These are phyloP conservation scores for Paelopatides confundens DNA, from an alignment of 53 echinoderm and acorn worm genomes.

Conservation along the genomic window DNA sequence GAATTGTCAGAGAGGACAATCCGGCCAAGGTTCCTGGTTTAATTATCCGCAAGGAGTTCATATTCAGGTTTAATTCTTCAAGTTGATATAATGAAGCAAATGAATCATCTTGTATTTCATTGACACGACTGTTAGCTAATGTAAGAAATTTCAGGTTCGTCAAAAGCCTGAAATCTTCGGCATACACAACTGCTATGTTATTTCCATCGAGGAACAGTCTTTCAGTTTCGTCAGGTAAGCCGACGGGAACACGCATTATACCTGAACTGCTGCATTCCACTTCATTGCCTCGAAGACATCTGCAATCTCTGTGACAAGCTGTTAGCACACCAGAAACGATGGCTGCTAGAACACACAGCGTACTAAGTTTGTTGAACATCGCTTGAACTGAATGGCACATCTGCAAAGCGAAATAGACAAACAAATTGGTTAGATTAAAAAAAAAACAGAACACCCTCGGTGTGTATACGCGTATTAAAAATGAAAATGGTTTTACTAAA, in stretches of 20 bases:
- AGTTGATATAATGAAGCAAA: slow-evolving; percentile 1
- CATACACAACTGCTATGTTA: slow-evolving; percentile 18
- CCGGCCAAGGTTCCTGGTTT: background rate
- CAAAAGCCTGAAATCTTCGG: slow-evolving; percentile 20
- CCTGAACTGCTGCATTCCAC: slow-evolving; percentile 38
- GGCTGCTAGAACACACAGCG: background rate
- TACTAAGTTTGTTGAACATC: background rate
- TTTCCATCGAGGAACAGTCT: slow-evolving; percentile 24
- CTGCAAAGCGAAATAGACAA: too few relatives aligned
- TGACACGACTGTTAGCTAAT: slow-evolving; percentile 30
- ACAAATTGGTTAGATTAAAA: too few relatives aligned
- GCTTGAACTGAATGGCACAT: background rate
- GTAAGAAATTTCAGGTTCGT: slow-evolving; percentile 20
- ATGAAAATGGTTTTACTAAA: too few relatives aligned
- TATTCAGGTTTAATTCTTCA: slow-evolving; percentile 14
- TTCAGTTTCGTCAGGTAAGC: slow-evolving; percentile 20
- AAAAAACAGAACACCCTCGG: too few relatives aligned
- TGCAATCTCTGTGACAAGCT: slow-evolving; percentile 19
- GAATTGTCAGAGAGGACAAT: background rate
- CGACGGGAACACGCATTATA: slow-evolving; percentile 13
- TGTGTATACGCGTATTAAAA: too few relatives aligned
- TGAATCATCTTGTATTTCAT: slow-evolving; percentile 18
- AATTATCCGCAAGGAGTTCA: slow-evolving; percentile 16
- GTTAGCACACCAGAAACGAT: background rate
- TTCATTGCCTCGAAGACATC: slow-evolving; percentile 31